Base-by-base conservation (phyloP, 2,888 invertebrate genomes). In the Charanyca ferruginea region DNA sequence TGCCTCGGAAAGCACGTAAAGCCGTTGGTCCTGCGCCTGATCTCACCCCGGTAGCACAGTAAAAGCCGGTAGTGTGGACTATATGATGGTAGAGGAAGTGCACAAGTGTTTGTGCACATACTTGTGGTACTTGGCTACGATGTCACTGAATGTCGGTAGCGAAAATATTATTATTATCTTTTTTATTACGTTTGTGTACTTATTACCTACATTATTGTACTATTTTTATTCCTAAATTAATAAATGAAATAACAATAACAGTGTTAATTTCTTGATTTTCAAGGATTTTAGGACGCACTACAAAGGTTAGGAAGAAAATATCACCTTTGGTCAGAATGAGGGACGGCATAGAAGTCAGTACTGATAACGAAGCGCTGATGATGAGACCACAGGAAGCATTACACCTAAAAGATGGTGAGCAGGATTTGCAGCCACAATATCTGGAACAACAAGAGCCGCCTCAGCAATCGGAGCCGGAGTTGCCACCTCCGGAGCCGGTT, bases 271-370 rank as follows among this genome's bases (percentile, higher is more conserved):
- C 13, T 54, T 44, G 0, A 11, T 64, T 52, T 71, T 57, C 8
- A 53, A 74, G 74, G 60, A 53, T 72, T 32, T 52, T 42, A 13
- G 77, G 64, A 4, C 59, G 71, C 23, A 22, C 28, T 28, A 16
- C 49, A 22, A 32, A 76, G 6, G 28, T 47, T 18, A 59, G 57
- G 25, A 55, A 48, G 11, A n/a, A 41, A 41, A 48, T 41, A 35
- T 22, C 38, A 28, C 35, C 64, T 9, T 25, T 42, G 11, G 55
- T 23, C 22, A 63, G 41, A 45, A 64, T 64, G 64, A 53, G 57
- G 32, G 77, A 49, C 23, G 70, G 62, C 11, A 35, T 18, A 5
- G 52, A 52, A 22, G 47, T 2, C 8, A 64, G 44, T 13, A 41
- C 38, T 7, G 35, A 49, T 22, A 28, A 25, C 18, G 60, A 60